A percentile compares a stretch with the other conserved stretches of the same genome.
phyloP scores from a whole-genome alignment of 2,113 vertebrate species.

The Macquaria ambigua region DNA sequence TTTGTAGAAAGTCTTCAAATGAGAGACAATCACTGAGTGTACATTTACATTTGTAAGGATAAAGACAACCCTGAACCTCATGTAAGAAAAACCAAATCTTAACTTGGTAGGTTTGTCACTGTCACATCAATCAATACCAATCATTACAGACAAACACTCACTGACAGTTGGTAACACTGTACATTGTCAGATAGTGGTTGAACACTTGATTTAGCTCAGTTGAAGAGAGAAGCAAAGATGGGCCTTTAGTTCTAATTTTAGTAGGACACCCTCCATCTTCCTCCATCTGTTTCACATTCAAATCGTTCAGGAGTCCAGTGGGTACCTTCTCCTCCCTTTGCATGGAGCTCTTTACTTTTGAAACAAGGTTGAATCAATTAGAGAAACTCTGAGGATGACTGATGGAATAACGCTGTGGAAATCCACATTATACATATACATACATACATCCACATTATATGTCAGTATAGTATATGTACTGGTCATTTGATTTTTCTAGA shows the following conservation, averaged over 20 bases:
- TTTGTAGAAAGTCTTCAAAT: neutral
- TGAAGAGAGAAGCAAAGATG: neutral
- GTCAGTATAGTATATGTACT: neutral
- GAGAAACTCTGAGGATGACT: neutral
- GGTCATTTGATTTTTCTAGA: neutral
- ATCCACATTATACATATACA: neutral
- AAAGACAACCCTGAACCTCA: neutral
- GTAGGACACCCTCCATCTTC: neutral
- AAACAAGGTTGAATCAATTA: too few relatives aligned
- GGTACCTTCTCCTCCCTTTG: neutral
- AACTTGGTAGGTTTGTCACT: too few relatives aligned
- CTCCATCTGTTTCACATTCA: neutral
- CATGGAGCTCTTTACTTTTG: neutral
- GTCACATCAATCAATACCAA: neutral
- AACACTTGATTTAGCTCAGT: neutral
- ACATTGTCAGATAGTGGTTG: neutral
- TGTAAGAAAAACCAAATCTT: neutral
- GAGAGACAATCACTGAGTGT: slow-evolving; percentile 49
- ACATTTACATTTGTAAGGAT: neutral
- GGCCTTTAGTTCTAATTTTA: too few relatives aligned
- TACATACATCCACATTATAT: neutral
- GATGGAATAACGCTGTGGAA: neutral
- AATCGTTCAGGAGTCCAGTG: neutral
- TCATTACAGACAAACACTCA: neutral
- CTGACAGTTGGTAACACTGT: neutral